phyloP scores from a whole-genome alignment of 2,113 vertebrate species.

The Antechinus flavipes region DNA sequence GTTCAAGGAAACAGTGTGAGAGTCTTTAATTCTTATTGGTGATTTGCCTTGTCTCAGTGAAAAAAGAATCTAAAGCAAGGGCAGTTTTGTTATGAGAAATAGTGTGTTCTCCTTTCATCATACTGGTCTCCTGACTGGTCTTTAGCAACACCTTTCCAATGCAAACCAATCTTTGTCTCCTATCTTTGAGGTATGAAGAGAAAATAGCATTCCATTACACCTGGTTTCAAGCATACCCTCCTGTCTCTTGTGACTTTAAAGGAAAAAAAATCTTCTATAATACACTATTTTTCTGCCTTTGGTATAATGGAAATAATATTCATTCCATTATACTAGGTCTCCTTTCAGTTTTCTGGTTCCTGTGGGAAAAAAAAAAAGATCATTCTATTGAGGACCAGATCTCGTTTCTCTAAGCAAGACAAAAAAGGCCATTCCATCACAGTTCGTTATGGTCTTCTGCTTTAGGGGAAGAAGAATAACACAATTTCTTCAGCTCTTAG shows the following conservation, averaged over 20 bases:
- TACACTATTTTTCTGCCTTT: neutral
- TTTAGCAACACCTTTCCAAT: no score
- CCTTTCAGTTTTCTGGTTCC: neutral
- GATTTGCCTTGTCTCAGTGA: neutral
- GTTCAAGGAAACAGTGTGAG: neutral
- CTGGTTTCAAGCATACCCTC: neutral
- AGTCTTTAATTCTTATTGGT: neutral
- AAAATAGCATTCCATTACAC: no score
- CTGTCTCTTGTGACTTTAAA: neutral
- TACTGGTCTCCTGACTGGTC: no score
- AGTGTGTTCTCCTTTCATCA: neutral
- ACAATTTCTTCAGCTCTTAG: neutral
- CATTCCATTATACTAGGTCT: no score
- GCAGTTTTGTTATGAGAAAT: neutral
- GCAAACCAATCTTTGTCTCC: no score
- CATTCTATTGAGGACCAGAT: neutral
- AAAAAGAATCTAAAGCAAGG: neutral
- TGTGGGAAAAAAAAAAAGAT: neutral
- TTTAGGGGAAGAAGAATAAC: neutral
- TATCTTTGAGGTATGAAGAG: no score
- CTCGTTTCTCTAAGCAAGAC: neutral
- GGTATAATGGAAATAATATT: neutral
- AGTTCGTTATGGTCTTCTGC: neutral
- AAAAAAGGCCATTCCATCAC: neutral
- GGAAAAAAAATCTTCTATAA: neutral